Evolutionary conservation across 2,888 invertebrate species (phyloP).

Genomic region (Stenoptilia bipunctidactyla): DNA sequence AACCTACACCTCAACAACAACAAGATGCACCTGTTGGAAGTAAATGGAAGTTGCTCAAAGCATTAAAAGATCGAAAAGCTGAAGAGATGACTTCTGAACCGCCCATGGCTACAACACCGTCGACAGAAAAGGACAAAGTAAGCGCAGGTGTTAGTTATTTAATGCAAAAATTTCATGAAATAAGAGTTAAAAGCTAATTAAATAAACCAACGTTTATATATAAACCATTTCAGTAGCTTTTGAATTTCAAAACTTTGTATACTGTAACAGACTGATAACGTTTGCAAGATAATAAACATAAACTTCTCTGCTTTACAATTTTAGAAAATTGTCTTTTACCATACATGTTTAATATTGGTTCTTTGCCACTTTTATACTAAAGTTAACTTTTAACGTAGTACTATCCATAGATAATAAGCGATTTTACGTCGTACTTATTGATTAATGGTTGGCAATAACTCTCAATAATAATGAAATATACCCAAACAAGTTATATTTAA

Average conservation of each 20-base stretch:
- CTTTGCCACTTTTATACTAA: no score
- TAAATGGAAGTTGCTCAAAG: conserved; percentile 92
- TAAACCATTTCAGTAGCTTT: conserved; percentile 16
- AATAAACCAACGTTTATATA: neutral
- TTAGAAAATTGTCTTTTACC: conserved; percentile 3
- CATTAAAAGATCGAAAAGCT: conserved; percentile 89
- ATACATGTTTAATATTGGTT: no score
- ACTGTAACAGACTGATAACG: conserved; percentile 33
- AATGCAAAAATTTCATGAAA: conserved; percentile 76
- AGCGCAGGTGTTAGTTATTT: conserved; percentile 78
- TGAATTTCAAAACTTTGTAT: conserved; percentile 14
- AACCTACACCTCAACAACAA: conserved; percentile 35
- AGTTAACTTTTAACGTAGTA: no score
- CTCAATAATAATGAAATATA: no score
- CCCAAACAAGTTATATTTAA: no score
- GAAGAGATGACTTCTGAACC: conserved; percentile 85
- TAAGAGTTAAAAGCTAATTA: conserved; percentile 73
- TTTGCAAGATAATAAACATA: conserved; percentile 30
- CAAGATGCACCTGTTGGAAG: conserved; percentile 75
- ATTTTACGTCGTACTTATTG: no score
- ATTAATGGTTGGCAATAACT: no score
- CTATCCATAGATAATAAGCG: no score
- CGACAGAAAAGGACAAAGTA: conserved; percentile 75
- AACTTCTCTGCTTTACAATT: conserved; percentile 19
- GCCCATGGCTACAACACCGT: conserved; percentile 73